These are phyloP conservation scores for Atopsyche davidsoni DNA, from an alignment of 1,140 invertebrate species.

Conservation along the genomic window DNA sequence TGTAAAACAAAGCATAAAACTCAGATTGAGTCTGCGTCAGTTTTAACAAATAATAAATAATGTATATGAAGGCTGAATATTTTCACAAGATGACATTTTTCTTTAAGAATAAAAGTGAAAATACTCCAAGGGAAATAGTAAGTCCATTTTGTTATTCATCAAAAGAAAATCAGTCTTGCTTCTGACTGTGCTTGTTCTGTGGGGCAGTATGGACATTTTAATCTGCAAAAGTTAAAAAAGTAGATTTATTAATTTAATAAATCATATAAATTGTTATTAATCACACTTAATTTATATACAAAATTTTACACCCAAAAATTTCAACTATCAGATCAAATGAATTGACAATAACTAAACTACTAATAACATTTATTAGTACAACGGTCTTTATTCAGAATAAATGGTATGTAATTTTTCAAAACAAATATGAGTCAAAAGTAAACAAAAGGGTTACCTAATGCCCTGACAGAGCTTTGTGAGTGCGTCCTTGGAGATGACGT, in stretches of 20 bases:
- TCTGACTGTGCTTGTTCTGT: constrained; percentile 92
- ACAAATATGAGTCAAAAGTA: neutral
- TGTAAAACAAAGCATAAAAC: too few relatives aligned
- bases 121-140: too few relatives aligned
- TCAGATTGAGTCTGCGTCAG: too few relatives aligned
- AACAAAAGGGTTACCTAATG: constrained; percentile 70
- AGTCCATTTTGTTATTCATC: too few relatives aligned
- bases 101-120: too few relatives aligned
- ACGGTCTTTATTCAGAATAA: neutral
- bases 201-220: constrained; percentile 98
- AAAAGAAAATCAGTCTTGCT: constrained; percentile 89
- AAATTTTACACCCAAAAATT: neutral
- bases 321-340: neutral
- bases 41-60: too few relatives aligned
- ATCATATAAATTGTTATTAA: neutral
- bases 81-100: too few relatives aligned
- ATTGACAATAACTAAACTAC: neutral
- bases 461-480: constrained; percentile 89
- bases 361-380: neutral
- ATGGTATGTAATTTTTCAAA: neutral
- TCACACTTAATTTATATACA: neutral
- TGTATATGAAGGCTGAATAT: too few relatives aligned
- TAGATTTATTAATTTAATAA: constrained; percentile 22
- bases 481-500: constrained; percentile 96
- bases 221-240: constrained; percentile 54